These are phyloP conservation scores for Pachyrhynchus sulphureomaculatus DNA, from an alignment of 1,140 invertebrate genomes.

Conservation along the genomic window DNA sequence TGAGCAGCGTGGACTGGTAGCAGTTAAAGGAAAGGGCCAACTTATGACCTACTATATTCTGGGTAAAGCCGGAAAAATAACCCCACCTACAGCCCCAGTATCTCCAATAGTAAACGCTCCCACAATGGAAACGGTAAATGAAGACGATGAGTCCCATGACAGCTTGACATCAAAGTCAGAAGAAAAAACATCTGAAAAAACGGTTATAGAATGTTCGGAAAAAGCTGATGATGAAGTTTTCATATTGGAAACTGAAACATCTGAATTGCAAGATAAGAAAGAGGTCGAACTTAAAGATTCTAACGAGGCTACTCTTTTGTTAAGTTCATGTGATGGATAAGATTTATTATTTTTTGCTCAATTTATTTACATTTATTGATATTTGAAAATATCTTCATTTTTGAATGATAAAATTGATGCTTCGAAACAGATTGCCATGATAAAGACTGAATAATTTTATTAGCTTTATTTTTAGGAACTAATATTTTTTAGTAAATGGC, in stretches of 20 bases:
- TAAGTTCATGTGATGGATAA: conserved; percentile 30
- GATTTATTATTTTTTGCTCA: not conserved
- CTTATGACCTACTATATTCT: conserved; percentile 92
- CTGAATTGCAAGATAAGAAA: conserved; percentile 18
- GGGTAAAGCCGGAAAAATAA: conserved; percentile 68
- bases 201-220: conserved; percentile 48
- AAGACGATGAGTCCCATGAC: conserved; percentile 47
- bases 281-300: conserved; percentile 31
- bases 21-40: conserved; percentile 94
- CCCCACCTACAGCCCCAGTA: conserved; percentile 46
- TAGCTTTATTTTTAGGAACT: too few relatives aligned
- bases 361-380: not conserved
- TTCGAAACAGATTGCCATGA: too few relatives aligned
- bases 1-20: conserved; percentile 86
- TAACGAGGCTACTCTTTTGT: conserved; percentile 30
- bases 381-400: not conserved
- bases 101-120: conserved; percentile 37
- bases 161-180: conserved; percentile 48
- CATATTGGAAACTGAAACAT: conserved; percentile 30
- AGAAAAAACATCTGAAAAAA: conserved; percentile 48
- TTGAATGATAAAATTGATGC: too few relatives aligned
- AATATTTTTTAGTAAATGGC: too few relatives aligned
- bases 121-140: conserved; percentile 45
- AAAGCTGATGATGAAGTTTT: conserved; percentile 43
- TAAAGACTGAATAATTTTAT: too few relatives aligned